Base-by-base conservation (phyloP, 2,888 invertebrate species). In the Shargacucullia verbasci region DNA sequence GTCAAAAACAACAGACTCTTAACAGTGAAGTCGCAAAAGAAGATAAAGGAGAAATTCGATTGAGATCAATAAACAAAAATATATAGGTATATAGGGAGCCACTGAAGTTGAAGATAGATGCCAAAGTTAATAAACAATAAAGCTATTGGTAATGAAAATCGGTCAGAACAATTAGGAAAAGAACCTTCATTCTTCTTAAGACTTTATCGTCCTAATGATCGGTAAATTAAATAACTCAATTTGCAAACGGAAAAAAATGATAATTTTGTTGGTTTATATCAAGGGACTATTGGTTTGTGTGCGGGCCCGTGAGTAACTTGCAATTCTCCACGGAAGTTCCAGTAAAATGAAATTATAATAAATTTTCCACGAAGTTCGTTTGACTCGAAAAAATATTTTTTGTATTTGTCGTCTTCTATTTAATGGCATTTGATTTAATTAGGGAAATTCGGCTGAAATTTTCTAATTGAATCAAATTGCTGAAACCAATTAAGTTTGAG, bases 271-370 rank as follows among this genome's bases (percentile, higher is more conserved):
- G 2, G 20, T 20, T 20, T 20, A 20, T 20, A 20, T 20, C 20
- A 20, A 20, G 20, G 2, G 20, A 20, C 20, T 20, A 4, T 20
- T 20, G 20, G 20, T 20, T 20, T n/a, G n/a, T n/a, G n/a, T n/a
- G n/a, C n/a, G n/a, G n/a, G 20, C 2, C 20, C 20, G 20, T 37
- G 20, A 54, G 25, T 46, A 38, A 41, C 48, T 67, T 15, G n/a
- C n/a, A n/a, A n/a, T n/a, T n/a, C n/a, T n/a, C n/a, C n/a, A n/a
- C n/a, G 40, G 57, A 39, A 66, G 46, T 46, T 63, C 14, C 50
- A 44, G 50, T 39, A 25, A 47, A 47, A 50, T 50, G 38, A 57
- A 69, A 66, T 48, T 35, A 35, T 13, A 57, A 56, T 14, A 14
- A 20, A 44, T 40, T 14, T 39, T 29, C 8, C 9, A 34, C 12